Percentiles rank a stretch among this genome's conserved stretches.
phyloP scores from a whole-genome alignment of 2,797 vertebrate species.

The Anableps anableps region DNA sequence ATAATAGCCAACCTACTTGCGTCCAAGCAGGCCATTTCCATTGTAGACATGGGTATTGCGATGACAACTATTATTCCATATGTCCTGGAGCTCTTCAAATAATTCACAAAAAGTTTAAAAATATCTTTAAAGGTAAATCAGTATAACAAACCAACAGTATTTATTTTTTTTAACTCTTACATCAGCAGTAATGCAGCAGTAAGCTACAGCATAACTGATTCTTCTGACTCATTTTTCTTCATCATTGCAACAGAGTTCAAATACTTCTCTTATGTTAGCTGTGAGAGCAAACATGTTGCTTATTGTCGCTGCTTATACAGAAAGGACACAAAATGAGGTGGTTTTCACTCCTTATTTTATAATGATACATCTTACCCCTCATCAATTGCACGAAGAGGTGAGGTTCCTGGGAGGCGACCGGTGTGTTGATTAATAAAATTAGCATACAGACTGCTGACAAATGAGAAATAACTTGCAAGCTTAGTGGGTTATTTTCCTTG shows the following conservation, averaged over 20 bases:
- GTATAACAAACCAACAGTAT: not conserved
- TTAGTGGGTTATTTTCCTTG: conserved; percentile 27
- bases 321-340: conserved; percentile 14
- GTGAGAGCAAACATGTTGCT: conserved; percentile 21
- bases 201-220: conserved; percentile 24
- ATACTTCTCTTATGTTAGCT: conserved; percentile 28
- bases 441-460: conserved; percentile 69
- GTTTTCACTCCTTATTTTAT: conserved; percentile 23
- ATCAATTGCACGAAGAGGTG: conserved; percentile 55
- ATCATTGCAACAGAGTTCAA: conserved; percentile 28
- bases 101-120: not conserved
- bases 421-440: conserved; percentile 73
- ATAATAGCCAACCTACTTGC: not conserved
- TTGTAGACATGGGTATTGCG: not conserved
- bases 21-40: not conserved
- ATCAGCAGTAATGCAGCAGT: conserved; percentile 10
- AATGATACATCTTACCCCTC: conserved; percentile 52
- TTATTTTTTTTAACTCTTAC: not conserved
- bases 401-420: conserved; percentile 47
- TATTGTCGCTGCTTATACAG: conserved; percentile 31
- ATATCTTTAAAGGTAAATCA: not conserved
- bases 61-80: not conserved
- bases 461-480: conserved; percentile 58
- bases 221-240: conserved; percentile 34
- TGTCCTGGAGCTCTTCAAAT: not conserved